Conservation (phyloP, 2,888 invertebrate genomes). For the Nineta flava region DNA sequence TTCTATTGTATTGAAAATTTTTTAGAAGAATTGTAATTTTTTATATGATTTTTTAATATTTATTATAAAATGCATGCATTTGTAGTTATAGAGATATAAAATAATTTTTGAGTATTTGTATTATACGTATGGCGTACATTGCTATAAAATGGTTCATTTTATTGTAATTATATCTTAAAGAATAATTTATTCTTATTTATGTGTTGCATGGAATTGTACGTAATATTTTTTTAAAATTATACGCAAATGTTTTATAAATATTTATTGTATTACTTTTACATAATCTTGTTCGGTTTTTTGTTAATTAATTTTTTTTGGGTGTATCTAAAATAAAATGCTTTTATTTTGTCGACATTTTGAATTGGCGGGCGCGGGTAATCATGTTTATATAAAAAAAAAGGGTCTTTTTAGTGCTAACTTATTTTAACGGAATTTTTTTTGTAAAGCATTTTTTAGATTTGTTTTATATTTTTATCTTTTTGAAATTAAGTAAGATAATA, state of each 20-base stretch:
- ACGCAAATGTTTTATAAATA: background rate
- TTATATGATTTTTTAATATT: constrained; percentile 21
- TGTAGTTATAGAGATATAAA: constrained; percentile 21
- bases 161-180: background rate
- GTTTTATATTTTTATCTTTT: background rate
- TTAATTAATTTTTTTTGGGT: constrained; percentile 6
- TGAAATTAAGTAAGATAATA: background rate
- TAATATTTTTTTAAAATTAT: constrained; percentile 2
- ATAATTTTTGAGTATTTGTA: constrained; percentile 13
- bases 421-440: background rate
- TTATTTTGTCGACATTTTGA: constrained; percentile 7
- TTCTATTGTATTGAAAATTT: constrained; percentile 19
- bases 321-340: constrained; percentile 1
- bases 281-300: background rate
- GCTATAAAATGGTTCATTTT: background rate
- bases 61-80: constrained; percentile 14
- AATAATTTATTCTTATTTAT: background rate
- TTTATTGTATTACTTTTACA: background rate
- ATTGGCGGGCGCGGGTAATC: constrained; percentile 8
- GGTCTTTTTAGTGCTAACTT: background rate
- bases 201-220: background rate
- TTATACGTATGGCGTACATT: constrained; percentile 1
- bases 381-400: background rate
- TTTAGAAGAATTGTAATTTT: constrained; percentile 26
- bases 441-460: background rate